Percentiles rank a stretch among this genome's conserved stretches.
Evolutionary conservation across 2,113 vertebrate genomes (phyloP).

Genomic region (Sitta europaea): DNA sequence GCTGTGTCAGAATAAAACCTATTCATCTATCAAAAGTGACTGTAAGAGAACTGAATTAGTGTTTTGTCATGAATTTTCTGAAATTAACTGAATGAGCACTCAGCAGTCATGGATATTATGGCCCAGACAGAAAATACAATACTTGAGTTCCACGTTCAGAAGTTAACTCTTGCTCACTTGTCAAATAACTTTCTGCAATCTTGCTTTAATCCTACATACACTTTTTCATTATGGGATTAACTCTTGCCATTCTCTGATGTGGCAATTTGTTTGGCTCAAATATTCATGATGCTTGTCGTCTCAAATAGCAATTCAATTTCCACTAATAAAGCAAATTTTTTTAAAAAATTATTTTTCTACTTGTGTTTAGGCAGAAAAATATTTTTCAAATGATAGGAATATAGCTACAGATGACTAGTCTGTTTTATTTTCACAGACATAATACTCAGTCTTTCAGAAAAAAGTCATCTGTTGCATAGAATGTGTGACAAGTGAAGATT

Average conservation of each 20-base stretch:
- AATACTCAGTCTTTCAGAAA: not conserved
- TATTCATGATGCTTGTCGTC: not conserved
- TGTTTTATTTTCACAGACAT: not conserved
- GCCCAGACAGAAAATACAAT: not conserved
- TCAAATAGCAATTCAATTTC: not conserved
- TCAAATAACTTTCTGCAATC: not conserved
- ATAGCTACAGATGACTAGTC: not conserved
- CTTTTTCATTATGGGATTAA: not conserved
- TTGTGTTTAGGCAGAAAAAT: not conserved
- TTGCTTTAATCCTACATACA: not conserved
- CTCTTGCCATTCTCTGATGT: not conserved
- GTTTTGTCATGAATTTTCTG: constrained; percentile 19
- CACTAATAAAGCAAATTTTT: not conserved
- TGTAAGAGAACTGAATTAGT: not conserved
- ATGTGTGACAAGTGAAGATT: not conserved
- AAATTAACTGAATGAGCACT: not conserved
- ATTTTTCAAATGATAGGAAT: not conserved
- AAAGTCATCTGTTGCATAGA: not conserved
- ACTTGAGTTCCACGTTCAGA: not conserved
- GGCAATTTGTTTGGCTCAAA: not conserved
- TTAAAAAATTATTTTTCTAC: not conserved
- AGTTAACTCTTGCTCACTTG: not conserved
- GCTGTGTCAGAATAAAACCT: not conserved
- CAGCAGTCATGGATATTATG: not conserved
- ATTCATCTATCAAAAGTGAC: not conserved